A percentile compares a stretch with the other conserved stretches of the same genome.
These are phyloP conservation scores for Bellardia bayeri DNA, from an alignment of 2,888 invertebrate species.

Conservation along the genomic window DNA sequence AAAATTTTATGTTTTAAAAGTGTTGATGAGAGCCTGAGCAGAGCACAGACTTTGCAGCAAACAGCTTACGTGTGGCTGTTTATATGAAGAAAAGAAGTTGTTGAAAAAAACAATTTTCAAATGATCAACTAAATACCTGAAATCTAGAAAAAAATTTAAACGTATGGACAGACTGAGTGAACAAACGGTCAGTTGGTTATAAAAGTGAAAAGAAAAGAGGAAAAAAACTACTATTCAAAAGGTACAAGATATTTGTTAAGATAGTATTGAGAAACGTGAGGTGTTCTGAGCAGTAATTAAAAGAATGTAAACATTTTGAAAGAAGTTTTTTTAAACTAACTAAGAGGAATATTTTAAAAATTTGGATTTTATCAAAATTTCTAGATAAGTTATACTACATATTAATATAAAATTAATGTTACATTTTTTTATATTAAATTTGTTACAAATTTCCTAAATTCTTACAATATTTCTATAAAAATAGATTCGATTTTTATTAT, in stretches of 20 bases:
- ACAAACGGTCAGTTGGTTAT: conserved; percentile 30
- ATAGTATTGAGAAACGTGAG: conserved; percentile 42
- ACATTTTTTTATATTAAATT: too few species aligned
- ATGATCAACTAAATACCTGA: conserved; percentile 53
- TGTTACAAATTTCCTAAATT: too few species aligned
- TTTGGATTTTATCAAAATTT: too few species aligned
- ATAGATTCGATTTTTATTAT: too few species aligned
- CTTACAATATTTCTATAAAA: too few species aligned
- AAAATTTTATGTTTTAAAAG: conserved; percentile 38
- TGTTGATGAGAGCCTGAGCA: neutral
- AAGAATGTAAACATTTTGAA: neutral
- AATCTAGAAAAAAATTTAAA: conserved; percentile 6
- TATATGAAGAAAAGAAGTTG: conserved; percentile 1
- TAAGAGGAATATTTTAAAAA: neutral
- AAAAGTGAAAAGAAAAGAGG: neutral
- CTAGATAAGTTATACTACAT: too few species aligned
- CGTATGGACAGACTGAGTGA: conserved; percentile 5
- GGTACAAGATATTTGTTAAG: conserved; percentile 59
- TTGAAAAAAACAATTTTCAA: conserved; percentile 50
- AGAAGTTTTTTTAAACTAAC: too few species aligned
- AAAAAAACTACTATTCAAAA: conserved; percentile 45
- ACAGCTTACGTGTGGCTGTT: conserved; percentile 66
- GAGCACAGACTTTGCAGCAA: conserved; percentile 7
- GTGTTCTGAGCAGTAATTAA: conserved; percentile 32
- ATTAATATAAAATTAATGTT: too few species aligned